phyloP scores from a whole-genome alignment of 2,113 vertebrate species.

The Alethe diademata region DNA sequence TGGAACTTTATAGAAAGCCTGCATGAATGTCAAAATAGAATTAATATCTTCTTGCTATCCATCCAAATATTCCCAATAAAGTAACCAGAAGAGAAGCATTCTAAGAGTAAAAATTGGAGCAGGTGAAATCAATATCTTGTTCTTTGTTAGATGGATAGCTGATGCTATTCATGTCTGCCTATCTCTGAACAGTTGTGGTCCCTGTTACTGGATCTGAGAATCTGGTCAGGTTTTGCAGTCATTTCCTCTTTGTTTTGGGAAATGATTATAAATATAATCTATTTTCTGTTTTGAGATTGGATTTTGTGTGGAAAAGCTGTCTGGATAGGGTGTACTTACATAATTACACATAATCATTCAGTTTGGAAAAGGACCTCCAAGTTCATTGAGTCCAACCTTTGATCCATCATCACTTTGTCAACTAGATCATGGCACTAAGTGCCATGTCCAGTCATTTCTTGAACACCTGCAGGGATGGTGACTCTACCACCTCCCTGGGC shows the following conservation, averaged over 20 bases:
- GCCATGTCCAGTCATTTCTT: not conserved
- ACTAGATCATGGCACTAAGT: not conserved
- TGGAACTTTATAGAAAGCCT: not conserved
- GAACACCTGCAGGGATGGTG: not conserved
- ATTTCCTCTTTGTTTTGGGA: not conserved
- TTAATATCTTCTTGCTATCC: not conserved
- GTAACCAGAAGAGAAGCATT: not conserved
- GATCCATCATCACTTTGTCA: not conserved
- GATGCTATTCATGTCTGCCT: not conserved
- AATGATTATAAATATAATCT: not conserved
- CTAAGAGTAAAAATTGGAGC: not conserved
- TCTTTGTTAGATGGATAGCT: not conserved
- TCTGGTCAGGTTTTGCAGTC: not conserved
- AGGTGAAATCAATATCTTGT: not conserved
- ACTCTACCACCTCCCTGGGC: not conserved
- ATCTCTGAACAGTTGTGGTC: not conserved
- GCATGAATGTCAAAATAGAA: not conserved
- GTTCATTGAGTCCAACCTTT: not conserved
- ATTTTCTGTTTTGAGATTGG: not conserved
- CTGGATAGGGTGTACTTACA: not conserved
- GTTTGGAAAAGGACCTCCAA: not conserved
- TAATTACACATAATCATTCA: not conserved
- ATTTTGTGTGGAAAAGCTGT: not conserved
- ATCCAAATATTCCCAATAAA: not conserved
- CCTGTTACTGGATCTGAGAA: not conserved